phyloP scores from a whole-genome alignment of 2,797 vertebrate genomes.

The Mus spretus region DNA sequence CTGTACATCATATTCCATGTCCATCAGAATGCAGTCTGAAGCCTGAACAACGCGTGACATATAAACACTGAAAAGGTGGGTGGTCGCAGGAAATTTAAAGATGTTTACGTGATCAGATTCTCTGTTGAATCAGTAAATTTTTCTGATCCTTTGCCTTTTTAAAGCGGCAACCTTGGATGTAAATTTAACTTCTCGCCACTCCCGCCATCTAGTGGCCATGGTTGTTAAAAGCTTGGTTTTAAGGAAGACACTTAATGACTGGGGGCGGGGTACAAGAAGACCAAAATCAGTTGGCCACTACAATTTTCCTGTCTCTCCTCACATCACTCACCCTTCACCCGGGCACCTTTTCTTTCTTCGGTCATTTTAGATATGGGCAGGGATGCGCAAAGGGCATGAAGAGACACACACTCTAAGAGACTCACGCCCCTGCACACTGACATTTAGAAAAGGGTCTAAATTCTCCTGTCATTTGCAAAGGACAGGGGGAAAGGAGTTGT shows the following conservation, averaged over 20 bases:
- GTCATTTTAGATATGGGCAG: constrained; percentile 30
- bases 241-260: constrained; percentile 60
- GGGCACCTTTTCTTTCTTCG: constrained; percentile 33
- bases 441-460: constrained; percentile 70
- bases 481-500: constrained; percentile 74
- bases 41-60: not conserved
- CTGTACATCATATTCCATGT: not conserved
- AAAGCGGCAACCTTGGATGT: constrained; percentile 15
- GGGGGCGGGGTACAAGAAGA: constrained; percentile 51
- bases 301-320: constrained; percentile 61
- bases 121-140: constrained; percentile 44
- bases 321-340: not conserved
- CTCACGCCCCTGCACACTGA: constrained; percentile 54
- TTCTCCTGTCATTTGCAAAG: constrained; percentile 73
- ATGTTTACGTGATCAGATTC: not conserved
- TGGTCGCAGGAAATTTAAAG: not conserved
- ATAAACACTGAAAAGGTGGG: constrained; percentile 33
- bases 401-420: not conserved
- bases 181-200: constrained; percentile 82
- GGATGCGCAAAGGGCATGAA: constrained; percentile 24
- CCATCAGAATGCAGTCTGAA: constrained; percentile 12
- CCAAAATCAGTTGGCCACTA: constrained; percentile 60
- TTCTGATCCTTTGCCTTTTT: constrained; percentile 63
- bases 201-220: constrained; percentile 88
- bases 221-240: constrained; percentile 18